Base-by-base conservation (phyloP, 2,888 invertebrate species). In the Callyntrura guangdongensis region DNA sequence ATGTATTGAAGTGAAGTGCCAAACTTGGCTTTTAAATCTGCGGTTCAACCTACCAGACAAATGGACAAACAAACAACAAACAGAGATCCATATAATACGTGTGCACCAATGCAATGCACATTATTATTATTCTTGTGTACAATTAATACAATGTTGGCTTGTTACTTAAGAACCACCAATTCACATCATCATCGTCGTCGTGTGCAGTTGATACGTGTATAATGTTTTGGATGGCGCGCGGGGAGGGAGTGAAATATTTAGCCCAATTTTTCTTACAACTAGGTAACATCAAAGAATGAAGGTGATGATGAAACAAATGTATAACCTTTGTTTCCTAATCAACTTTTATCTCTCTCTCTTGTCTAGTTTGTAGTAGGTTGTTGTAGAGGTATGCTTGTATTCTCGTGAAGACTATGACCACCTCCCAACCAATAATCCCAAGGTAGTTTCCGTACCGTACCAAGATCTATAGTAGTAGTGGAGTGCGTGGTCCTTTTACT, bases 251-350 rank as follows among this genome's bases (percentile, higher is more conserved):
- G 22, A 64, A 72, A 64, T 64, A 25, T 64, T 45, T 72, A 72
- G 72, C 20, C 64, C 64, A 64, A 56, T 11, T 64, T 64, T 64
- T 64, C 25, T n/a, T 64, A 47, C 47, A 72, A 74, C n/a, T n/a
- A n/a, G n/a, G n/a, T n/a, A n/a, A n/a, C n/a, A n/a, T n/a, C n/a
- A n/a, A 11, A 69, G 45, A 14, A n/a, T 12, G 56, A 56, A 22
- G 9, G 56, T 14, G 64, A 47, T 85, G 84, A 86, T 90, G 86
- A 90, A 77, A 86, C 85, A 27, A n/a, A 84, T 56, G 12, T 69
- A 12, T 86, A 90, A 86, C 90, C 90, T 85, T 85, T 89, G 53
- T 84, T 67, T 89, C 61, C 84, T 84, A 84, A 85, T 84, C 84
- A 88, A 14, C 56, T 36, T 61, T 56, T 72, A 25, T 22, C 11